Base-by-base conservation (phyloP, 2,888 invertebrate genomes). In the Dynastes grantii region DNA sequence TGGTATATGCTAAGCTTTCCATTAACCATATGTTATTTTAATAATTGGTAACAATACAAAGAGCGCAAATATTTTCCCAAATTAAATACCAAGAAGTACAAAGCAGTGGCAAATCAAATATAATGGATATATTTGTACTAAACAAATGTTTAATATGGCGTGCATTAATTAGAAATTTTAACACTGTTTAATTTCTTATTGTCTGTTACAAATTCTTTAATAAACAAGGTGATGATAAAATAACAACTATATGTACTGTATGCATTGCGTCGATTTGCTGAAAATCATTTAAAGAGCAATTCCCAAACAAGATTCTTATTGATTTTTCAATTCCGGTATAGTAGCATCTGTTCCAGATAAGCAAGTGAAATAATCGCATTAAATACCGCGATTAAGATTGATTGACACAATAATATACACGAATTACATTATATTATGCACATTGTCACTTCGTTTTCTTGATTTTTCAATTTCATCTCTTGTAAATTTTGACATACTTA, bases 401-500 rank as follows among this genome's bases (percentile, higher is more conserved):
- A 70, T 70, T 70, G 70, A 51, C 51, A 29, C 8, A 2, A n/a
- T 32, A 63, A 32, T 32, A 32, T 55, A 22, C 8, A 55, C 22
- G 32, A 29, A 63, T 11, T 32, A 2, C 13, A 61, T 4, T 37
- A 45, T 8, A 11, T 2, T 32, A 63, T 29, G 29, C 29, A 63
- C 9, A 27, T 9, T 27, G 55, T 55, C 63, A 32, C 32, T 32
- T 2, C 22, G 55, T 29, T 32, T 63, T 63, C 32, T 63, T 63
- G 63, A 63, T 63, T 63, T 61, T 13, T 32, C 13, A 63, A 63
- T 63, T 63, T 29, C 63, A 63, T 29, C 61, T 61, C 61, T 61
- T 3, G 8, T 61, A 16, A 16, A 16, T 16, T 53, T 4, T 53
- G 53, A 53, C 3, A 55, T 55, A 55, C 22, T 55, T 55, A 45